Evolutionary conservation across 2,888 invertebrate species (phyloP).

Genomic region (Scaptomyza flava): DNA sequence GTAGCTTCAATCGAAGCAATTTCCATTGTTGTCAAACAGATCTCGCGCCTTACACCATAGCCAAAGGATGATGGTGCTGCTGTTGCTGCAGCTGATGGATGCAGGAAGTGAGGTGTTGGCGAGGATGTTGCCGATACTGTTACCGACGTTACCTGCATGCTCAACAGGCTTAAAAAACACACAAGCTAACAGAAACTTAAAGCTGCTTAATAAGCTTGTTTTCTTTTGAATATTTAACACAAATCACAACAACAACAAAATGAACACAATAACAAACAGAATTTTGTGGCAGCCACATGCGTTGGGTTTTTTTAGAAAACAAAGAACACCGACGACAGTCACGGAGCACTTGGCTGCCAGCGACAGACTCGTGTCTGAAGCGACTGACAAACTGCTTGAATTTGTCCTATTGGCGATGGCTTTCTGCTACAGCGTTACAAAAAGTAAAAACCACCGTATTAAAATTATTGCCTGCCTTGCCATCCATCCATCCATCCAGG

Average conservation of each 20-base stretch:
- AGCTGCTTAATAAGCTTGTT: too few relatives aligned
- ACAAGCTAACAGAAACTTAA: not conserved
- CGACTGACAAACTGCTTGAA: conserved; percentile 48
- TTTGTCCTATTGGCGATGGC: conserved; percentile 11
- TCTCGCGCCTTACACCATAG: not conserved
- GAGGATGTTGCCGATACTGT: conserved; percentile 5
- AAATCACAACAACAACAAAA: not conserved
- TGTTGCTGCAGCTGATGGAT: not conserved
- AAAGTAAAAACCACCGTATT: conserved; percentile 42
- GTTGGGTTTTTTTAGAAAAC: not conserved
- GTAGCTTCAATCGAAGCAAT: conserved; percentile 1
- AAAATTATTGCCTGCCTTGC: conserved; percentile 12
- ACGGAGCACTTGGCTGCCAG: conserved; percentile 39
- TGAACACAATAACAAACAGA: not conserved
- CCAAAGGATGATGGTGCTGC: not conserved
- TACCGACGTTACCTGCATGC: conserved; percentile 12
- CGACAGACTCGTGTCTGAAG: conserved; percentile 45
- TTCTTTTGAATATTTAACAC: not conserved
- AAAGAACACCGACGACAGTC: conserved; percentile 5
- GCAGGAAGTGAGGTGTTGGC: not conserved
- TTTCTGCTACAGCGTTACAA: conserved; percentile 20
- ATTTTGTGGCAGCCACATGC: not conserved
- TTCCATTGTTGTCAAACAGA: conserved; percentile 2
- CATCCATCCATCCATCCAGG: not conserved
- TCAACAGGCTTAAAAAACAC: conserved; percentile 4